Base-by-base conservation (phyloP, 92 coral and sea anemone genomes). In the Zoanthus solanderi region DNA sequence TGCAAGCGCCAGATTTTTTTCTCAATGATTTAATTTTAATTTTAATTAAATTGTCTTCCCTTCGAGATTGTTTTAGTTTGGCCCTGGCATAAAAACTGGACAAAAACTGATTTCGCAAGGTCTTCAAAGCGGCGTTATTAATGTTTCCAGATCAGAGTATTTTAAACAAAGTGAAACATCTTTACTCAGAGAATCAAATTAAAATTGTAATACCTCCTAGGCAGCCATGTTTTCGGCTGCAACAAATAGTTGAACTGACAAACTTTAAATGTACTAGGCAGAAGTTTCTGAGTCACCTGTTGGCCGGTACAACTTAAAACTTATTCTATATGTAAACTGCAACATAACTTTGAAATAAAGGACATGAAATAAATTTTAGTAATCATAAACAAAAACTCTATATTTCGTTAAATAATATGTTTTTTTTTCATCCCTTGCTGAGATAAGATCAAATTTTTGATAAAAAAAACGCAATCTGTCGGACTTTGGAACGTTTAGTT, bases 341-440 rank as follows among this genome's bases (percentile, higher is more conserved):
- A 66, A 65, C 75, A 81, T 63, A 45, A 42, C 73, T 81, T 37
- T 29, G 66, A 69, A 81, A 81, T 81, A 81, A 75, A 46, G 85
- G 66, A 31, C 85, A 81, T 67, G 46, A 56, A 81, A 66, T 80
- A 65, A 9, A 65, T 75, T 67, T 81, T 23, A 81, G 76, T 61
- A 52, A 46, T 81, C 61, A 63, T 81, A 81, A 81, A 81, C 85
- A 81, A 66, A 81, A 63, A 81, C 75, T 81, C 29, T 81, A 81
- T 60, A 81, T 45, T 48, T 81, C 60, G 75, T 75, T 65, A 66
- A 45, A 66, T 81, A 81, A 45, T 81, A 81, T 81, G 75, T 81
- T 66, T 79, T 81, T 66, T 79, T 50, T 50, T 63, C 63, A 45
- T 81, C 85, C 13, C 29, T 81, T 73, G 50, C 71, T 45, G 60